phyloP scores from a whole-genome alignment of 2,113 vertebrate genomes.

The Nicator chloris region DNA sequence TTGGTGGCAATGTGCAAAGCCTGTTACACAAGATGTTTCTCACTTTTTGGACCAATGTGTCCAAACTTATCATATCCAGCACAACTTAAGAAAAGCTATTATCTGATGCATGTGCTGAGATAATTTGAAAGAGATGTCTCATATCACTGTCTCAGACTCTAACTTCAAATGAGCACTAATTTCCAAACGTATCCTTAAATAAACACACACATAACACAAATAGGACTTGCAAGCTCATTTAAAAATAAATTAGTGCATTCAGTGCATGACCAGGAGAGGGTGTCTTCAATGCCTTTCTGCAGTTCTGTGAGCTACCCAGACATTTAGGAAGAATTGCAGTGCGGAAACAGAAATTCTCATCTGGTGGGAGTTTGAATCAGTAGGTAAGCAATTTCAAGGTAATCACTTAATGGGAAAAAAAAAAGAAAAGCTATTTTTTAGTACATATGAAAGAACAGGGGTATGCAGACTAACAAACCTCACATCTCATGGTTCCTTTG shows the following conservation, averaged over 20 bases:
- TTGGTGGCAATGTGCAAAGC: background rate
- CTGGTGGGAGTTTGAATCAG: background rate
- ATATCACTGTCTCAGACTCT: background rate
- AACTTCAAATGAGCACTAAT: background rate
- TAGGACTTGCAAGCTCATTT: background rate
- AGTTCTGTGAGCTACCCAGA: background rate
- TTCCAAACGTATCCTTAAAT: background rate
- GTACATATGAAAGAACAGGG: background rate
- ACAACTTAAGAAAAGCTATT: background rate
- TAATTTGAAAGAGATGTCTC: background rate
- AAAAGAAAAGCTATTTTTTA: background rate
- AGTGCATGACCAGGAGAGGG: constrained; percentile 28
- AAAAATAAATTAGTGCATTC: background rate
- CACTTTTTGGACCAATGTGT: background rate
- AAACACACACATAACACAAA: background rate
- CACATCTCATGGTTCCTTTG: background rate
- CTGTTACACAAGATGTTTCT: background rate
- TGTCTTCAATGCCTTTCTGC: constrained; percentile 13
- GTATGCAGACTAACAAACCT: background rate
- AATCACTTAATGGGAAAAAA: background rate
- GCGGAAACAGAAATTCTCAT: background rate
- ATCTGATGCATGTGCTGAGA: background rate
- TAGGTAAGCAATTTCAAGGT: background rate
- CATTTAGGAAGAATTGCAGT: background rate
- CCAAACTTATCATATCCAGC: background rate